Evolutionary conservation across 2,113 vertebrate genomes (phyloP).

Genomic region (Elanoides forficatus): DNA sequence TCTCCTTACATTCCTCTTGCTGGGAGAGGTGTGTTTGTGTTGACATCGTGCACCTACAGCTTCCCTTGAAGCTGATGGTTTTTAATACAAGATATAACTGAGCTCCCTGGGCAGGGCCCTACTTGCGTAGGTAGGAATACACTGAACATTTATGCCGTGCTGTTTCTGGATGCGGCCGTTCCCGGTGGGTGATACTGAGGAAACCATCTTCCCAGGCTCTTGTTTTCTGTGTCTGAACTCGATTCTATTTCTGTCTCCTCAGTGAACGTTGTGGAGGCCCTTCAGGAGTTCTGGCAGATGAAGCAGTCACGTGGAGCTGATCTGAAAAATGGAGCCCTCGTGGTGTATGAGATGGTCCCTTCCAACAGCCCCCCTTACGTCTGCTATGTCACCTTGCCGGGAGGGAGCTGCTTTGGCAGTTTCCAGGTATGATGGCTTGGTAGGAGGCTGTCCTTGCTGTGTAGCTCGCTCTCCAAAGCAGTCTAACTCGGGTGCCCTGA

Average conservation of each 20-base stretch:
- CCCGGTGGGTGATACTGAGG: not conserved
- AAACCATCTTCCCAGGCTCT: not conserved
- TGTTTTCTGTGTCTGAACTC: too few relatives aligned
- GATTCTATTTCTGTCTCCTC: not conserved
- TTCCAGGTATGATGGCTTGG: conserved; percentile 82
- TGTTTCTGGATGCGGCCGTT: not conserved
- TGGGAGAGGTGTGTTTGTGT: not conserved
- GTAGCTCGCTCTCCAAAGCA: not conserved
- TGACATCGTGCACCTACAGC: not conserved
- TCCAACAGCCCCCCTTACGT: conserved; percentile 93
- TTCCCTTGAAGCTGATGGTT: not conserved
- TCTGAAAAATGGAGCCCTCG: conserved; percentile 92
- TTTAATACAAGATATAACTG: not conserved
- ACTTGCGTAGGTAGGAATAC: not conserved
- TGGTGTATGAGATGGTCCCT: conserved; percentile 98
- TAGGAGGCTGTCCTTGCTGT: not conserved
- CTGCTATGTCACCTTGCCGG: conserved; percentile 94
- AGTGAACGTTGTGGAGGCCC: conserved; percentile 98
- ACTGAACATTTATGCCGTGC: fast-evolving
- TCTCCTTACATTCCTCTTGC: not conserved
- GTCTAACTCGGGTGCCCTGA: not conserved
- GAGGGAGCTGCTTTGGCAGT: conserved; percentile 98
- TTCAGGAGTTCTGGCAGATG: conserved; percentile 99
- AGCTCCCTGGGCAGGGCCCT: not conserved
- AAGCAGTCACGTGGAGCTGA: conserved; percentile 94